Evolutionary conservation across 2,113 vertebrate genomes (phyloP), one percentile per base, ranked within the genome.

Genomic region (Motacilla tschutschensis): DNA sequence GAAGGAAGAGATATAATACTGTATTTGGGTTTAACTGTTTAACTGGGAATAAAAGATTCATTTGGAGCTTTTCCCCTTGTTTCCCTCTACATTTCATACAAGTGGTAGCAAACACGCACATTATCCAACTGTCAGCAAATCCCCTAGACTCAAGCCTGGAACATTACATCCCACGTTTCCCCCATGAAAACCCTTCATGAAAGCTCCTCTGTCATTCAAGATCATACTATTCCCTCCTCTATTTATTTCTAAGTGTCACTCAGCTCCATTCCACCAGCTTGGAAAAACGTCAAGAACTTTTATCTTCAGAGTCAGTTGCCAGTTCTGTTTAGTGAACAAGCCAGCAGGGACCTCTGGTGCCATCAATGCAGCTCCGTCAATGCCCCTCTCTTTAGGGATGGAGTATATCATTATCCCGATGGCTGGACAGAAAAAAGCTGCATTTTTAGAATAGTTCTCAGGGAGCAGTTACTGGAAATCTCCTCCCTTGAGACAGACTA

Each of bases 221-320:
- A 89, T 91, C 88, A 65, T 19, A 28, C 83, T 91, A 91, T 88
- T 92, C 91, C 91, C 94, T 93, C 80, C 59, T 78, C 87, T 91
- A 78, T 91, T 81, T 95, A 92, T 94, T 95, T 94, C 60, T 70
- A 83, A 80, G 90, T 95, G 93, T 91, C 95, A 95, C 88, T 95
- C 91, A 95, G 88, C 63, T 73, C 84, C 85, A 88, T 93, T 96
- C 92, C 83, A 93, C 89, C 75, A 92, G 88, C 92, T 91, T 97
- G 94, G 95, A 96, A 95, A 95, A 87, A 85, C 54, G 78, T 94
- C 94, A 94, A 93, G 94, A 96, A 91, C 86, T 94, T 96, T 94
- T 92, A 92, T 96, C 94, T 95, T 89, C 83, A 79, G 93, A 94
- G 85, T 93, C 94, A 88, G 91, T 95, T 96, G 92, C 94, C 94